Evolutionary conservation across 2,797 vertebrate genomes (phyloP).

Genomic region (Acanthis flammea): DNA sequence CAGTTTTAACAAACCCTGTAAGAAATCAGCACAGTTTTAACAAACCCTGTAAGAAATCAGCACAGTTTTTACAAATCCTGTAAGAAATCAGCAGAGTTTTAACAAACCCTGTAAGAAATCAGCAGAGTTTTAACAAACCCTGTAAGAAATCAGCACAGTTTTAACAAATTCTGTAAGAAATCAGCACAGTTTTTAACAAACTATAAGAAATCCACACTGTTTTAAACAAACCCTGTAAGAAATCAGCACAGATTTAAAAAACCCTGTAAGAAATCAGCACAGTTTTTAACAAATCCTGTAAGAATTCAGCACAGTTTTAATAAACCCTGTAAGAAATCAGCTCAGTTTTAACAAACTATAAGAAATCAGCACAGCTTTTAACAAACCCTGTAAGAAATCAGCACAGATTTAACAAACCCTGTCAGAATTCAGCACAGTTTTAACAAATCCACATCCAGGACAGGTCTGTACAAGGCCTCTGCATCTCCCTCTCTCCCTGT

Average conservation of each 20-base stretch:
- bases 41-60: background rate
- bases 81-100: background rate
- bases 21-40: background rate
- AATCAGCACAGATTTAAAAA: background rate
- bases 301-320: background rate
- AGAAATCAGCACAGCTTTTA: background rate
- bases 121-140: background rate
- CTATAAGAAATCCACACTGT: background rate
- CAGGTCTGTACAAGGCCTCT: background rate
- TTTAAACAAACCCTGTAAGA: background rate
- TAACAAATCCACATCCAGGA: background rate
- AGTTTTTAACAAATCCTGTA: background rate
- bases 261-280: background rate
- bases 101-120: background rate
- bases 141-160: background rate
- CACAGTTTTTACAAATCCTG: background rate
- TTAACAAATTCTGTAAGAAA: background rate
- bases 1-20: background rate
- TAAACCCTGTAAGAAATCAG: background rate
- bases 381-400: background rate
- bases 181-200: background rate
- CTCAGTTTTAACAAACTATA: background rate
- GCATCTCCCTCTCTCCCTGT: background rate
- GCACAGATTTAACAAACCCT: no score
- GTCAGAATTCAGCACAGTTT: background rate